These are phyloP conservation scores for Pangasius krempfi DNA, from an alignment of 2,797 vertebrate species.

Conservation along the genomic window DNA sequence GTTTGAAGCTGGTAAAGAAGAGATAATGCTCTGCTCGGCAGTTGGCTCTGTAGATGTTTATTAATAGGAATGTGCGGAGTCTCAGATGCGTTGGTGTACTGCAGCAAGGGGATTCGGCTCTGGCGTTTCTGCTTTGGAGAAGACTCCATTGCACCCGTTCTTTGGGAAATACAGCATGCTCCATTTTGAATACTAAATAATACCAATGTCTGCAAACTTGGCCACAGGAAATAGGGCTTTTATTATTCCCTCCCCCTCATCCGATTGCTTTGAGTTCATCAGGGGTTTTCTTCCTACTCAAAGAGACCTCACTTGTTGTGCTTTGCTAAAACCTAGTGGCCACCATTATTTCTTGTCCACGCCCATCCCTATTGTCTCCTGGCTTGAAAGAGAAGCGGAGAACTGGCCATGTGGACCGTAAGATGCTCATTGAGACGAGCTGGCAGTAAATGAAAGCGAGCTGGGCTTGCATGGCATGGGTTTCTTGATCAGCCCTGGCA, in stretches of 20 bases:
- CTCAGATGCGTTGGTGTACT: slow-evolving; percentile 23
- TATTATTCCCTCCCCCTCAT: not conserved
- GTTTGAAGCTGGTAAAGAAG: slow-evolving; percentile 42
- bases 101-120: slow-evolving; percentile 23
- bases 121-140: slow-evolving; percentile 18
- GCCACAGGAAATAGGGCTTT: slow-evolving; percentile 38
- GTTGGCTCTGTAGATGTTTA: slow-evolving; percentile 40
- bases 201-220: slow-evolving; percentile 34
- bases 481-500: slow-evolving; percentile 67
- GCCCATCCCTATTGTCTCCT: slow-evolving; percentile 35
- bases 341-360: slow-evolving; percentile 46
- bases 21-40: slow-evolving; percentile 33
- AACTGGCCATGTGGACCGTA: slow-evolving; percentile 41
- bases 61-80: slow-evolving; percentile 37
- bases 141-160: slow-evolving; percentile 22
- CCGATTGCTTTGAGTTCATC: not conserved
- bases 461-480: slow-evolving; percentile 59
- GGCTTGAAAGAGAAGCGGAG: slow-evolving; percentile 27
- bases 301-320: slow-evolving; percentile 34
- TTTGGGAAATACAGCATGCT: slow-evolving; percentile 18
- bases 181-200: slow-evolving; percentile 10
- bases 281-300: slow-evolving; percentile 13
- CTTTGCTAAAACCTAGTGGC: slow-evolving; percentile 41
- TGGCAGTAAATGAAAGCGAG: slow-evolving; percentile 68
- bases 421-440: slow-evolving; percentile 63